Evolutionary conservation across 2,113 vertebrate genomes (phyloP), one percentile per base, ranked within the genome.

Genomic region (Takifugu flavidus): DNA sequence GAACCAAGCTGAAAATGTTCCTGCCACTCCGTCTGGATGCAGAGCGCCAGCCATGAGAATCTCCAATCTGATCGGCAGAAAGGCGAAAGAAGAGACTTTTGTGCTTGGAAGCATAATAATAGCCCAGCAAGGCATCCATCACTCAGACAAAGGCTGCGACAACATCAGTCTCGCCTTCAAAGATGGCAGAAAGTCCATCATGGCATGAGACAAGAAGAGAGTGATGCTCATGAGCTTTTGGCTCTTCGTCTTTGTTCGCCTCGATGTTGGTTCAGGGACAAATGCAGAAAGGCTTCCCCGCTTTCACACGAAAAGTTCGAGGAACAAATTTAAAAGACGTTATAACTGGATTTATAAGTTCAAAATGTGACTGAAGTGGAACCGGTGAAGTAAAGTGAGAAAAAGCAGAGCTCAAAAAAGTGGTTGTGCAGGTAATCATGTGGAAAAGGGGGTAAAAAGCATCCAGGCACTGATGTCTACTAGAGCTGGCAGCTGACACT

Each of bases 191-290:
- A 70, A 68, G 57, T 54, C 61, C 56, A 67, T 71, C 60, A 75
- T 54, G 56, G 71, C 49, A 61, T 55, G 52, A 31, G 49, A 60
- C 25, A 15, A 65, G 28, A 39, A 39, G 34, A 10, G 67, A 65
- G 25, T 67, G 67, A 81, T 70, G 67, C 65, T 78, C 67, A 76
- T 75, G 73, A 79, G 72, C 53, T 59, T 72, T 80, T 46, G 49
- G 43, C 53, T 64, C 31, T 74, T 72, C 58, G 65, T 56, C 53
- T 39, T 39, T 72, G 15, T 67, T 50, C 27, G 28, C 13, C 49
- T 27, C 25, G 8, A 39, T 39, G 34, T 31, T 58, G 26, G 46
- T 12, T 20, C 55, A 11, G 34, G 2, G 70, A 54, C 59, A 14
- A 45, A 45, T 45, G 44, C 44, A 15, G 14, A 45, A 45, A 15